These are phyloP conservation scores for Strigamia maritima DNA, from an alignment of 2,888 invertebrate genomes.

Conservation along the genomic window DNA sequence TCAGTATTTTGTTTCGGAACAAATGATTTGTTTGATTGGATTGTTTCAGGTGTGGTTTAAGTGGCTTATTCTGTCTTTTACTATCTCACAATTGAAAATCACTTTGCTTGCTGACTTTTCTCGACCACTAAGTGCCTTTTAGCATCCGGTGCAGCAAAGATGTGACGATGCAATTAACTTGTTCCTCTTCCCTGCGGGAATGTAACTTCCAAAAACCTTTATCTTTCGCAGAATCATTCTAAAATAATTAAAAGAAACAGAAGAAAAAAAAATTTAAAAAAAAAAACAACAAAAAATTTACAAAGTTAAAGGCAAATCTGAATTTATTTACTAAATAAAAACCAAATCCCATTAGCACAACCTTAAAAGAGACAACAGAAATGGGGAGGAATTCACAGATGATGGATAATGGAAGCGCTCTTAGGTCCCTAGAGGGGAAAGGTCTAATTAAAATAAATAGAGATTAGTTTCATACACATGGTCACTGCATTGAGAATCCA, in stretches of 20 bases:
- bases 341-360: too few species aligned
- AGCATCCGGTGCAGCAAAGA: neutral
- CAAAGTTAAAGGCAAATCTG: too few species aligned
- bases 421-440: neutral
- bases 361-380: too few species aligned
- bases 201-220: neutral
- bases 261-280: too few species aligned
- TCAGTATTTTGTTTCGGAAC: neutral
- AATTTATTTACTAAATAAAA: too few species aligned
- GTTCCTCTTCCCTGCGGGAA: neutral
- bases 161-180: neutral
- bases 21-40: neutral
- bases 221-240: neutral
- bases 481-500: neutral
- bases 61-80: constrained; percentile 5
- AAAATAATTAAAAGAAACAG: too few species aligned
- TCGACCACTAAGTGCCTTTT: neutral
- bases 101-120: neutral
- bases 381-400: too few species aligned
- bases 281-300: too few species aligned
- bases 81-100: neutral
- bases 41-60: neutral
- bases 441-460: neutral
- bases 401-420: neutral
- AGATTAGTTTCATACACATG: neutral